Conservation (phyloP, 1,140 invertebrate genomes). For the Gerris buenoi region DNA sequence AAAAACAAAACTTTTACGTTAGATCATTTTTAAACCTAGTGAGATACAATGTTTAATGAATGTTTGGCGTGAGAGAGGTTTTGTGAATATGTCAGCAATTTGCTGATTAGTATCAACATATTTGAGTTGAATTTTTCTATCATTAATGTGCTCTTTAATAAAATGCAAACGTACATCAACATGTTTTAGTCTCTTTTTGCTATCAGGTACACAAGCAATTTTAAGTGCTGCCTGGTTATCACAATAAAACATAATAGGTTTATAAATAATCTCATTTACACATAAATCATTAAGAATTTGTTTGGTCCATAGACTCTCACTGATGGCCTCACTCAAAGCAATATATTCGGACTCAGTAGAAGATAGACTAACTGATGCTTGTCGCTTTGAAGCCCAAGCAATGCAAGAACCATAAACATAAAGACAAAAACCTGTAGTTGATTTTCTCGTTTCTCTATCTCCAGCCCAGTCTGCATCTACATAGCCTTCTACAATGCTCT, state of each 20-base stretch:
- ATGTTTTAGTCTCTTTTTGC: background rate
- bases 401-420: background rate
- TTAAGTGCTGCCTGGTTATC: background rate
- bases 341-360: background rate
- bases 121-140: background rate
- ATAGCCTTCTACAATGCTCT: background rate
- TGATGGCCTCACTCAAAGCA: background rate
- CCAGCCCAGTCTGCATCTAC: background rate
- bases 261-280: background rate
- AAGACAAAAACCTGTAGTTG: background rate
- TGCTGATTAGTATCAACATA: background rate
- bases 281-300: background rate
- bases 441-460: background rate
- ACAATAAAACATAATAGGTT: background rate
- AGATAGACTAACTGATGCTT: background rate
- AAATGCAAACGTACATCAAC: background rate
- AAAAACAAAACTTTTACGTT: no score
- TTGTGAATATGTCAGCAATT: background rate
- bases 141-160: background rate
- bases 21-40: no score
- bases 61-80: no score
- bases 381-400: background rate
- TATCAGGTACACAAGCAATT: background rate
- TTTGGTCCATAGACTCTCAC: background rate
- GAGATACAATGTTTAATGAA: no score